Percentiles rank a stretch among this genome's conserved stretches.
Evolutionary conservation across 1,140 invertebrate genomes (phyloP).

Genomic region (Diprion similis): DNA sequence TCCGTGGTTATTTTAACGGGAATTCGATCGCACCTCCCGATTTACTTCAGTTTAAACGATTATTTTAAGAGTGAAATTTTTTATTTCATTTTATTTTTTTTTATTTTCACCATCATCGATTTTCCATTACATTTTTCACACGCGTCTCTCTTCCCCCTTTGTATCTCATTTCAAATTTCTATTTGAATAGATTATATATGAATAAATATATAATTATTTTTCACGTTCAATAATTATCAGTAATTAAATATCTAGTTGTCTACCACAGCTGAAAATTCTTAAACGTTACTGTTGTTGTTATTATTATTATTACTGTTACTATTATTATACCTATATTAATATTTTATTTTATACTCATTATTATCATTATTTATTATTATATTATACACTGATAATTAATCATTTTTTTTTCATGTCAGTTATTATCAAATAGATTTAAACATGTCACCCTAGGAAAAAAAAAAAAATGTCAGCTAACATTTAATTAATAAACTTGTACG

Average conservation of each 20-base stretch:
- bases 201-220: slow-evolving; percentile 8
- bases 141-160: neutral
- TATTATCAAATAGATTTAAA: slow-evolving; percentile 20
- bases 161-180: neutral
- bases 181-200: neutral
- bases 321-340: neutral
- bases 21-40: no score
- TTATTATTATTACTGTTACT: neutral
- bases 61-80: no score
- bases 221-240: neutral
- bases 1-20: no score
- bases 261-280: slow-evolving; percentile 59
- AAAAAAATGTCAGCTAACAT: no score
- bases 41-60: no score
- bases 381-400: slow-evolving; percentile 40
- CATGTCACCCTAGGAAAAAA: slow-evolving; percentile 16
- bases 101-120: neutral
- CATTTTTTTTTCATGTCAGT: slow-evolving; percentile 14
- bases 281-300: slow-evolving; percentile 33
- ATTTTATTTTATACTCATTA: neutral
- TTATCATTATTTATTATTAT: slow-evolving; percentile 33
- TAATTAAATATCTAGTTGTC: slow-evolving; percentile 51
- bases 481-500: no score
- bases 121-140: neutral
- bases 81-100: neutral